Evolutionary conservation across 2,113 vertebrate species (phyloP), one percentile per base, ranked within the genome.

Genomic region (Coracopsis vasa): DNA sequence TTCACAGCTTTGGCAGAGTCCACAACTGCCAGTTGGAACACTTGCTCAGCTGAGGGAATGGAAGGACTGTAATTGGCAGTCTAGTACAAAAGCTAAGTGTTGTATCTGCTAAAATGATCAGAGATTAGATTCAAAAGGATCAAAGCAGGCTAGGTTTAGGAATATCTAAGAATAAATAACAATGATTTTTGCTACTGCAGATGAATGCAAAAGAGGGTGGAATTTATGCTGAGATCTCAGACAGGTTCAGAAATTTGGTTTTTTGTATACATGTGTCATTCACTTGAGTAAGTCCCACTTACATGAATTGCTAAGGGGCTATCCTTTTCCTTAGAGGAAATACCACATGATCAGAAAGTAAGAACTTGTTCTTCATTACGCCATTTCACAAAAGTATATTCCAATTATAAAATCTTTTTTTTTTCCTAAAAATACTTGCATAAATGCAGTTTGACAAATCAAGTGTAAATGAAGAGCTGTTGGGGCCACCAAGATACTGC

Each of bases 201-300:
- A 64, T 21, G 16, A 71, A 80, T 15, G 10, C 45, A 74, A 91
- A 9, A 70, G 7, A 86, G 13, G 11, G n/a, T 53, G 16, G 23
- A 71, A 86, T 65, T 91, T 71, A 70, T 18, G 37, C 21, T 45
- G 80, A 74, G 13, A 71, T 10, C 78, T 74, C 37, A 53, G 37
- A 48, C 1, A 70, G 7, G 23, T 62, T 83, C 50, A 79, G 37
- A 94, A 72, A 85, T 75, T 48, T 61, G 47, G 1, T 24, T 81
- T 67, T 51, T 45, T 62, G 16, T 9, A n/a, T 10, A 13, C 1
- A 0, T 6, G 16, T 3, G 0, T 17, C 42, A 28, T 60, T 88
- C 6, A 39, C 13, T 39, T 50, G 5, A 58, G 6, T 48, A 70
- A 84, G 20, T 84, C 33, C 17, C 67, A 28, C 13, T 71, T 60